phyloP scores from a whole-genome alignment of 2,113 vertebrate species.

The Saccopteryx leptura region DNA sequence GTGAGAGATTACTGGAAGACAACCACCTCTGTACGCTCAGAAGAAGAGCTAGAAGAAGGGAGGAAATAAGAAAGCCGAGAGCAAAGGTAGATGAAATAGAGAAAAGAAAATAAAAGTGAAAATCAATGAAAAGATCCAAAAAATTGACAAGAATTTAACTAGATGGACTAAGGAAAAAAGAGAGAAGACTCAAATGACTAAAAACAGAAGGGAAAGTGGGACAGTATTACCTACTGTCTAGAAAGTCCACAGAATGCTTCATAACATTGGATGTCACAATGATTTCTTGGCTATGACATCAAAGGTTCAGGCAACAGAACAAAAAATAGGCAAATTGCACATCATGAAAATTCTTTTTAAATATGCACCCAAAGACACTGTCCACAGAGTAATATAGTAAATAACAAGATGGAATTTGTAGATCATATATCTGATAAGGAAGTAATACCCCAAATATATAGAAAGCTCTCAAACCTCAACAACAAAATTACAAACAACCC shows the following conservation, averaged over 20 bases:
- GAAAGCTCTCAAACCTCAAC: background rate
- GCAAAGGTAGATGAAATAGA: background rate
- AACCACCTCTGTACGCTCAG: background rate
- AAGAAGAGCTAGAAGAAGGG: background rate
- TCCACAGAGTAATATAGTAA: background rate
- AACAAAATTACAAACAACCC: background rate
- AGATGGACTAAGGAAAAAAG: background rate
- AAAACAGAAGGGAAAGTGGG: background rate
- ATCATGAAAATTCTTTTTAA: background rate
- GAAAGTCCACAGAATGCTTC: background rate
- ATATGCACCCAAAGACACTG: background rate
- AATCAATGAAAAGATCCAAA: background rate
- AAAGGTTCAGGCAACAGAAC: background rate
- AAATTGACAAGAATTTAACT: constrained; percentile 10
- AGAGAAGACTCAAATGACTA: background rate
- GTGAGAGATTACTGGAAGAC: background rate
- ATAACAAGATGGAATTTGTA: background rate
- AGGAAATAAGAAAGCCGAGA: background rate
- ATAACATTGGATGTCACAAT: background rate
- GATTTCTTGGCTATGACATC: background rate
- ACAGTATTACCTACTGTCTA: background rate
- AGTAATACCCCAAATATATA: constrained; percentile 14
- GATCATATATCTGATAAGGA: background rate
- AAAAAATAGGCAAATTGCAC: background rate
- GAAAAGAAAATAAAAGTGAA: background rate